Percentiles rank a stretch among this genome's conserved stretches.
Evolutionary conservation across 2,797 vertebrate genomes (phyloP).

Genomic region (Lutjanus campechanus): DNA sequence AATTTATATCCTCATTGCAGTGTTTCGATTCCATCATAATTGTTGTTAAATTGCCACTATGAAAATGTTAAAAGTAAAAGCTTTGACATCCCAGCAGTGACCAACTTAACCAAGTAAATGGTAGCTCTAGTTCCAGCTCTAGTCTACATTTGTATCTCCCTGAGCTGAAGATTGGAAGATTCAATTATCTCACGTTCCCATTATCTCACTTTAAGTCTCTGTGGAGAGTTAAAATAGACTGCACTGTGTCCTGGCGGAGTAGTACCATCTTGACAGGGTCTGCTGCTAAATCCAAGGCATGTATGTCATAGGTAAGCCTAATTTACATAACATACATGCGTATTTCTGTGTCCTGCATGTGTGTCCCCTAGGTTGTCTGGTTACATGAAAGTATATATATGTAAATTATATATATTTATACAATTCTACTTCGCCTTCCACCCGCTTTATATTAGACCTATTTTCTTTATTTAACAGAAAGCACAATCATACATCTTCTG

Average conservation of each 20-base stretch:
- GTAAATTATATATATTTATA: too few species aligned
- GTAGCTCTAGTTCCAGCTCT: conserved; percentile 52
- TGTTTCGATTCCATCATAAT: background rate
- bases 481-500: too few species aligned
- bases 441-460: too few species aligned
- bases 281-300: conserved; percentile 51
- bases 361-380: background rate
- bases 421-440: too few species aligned
- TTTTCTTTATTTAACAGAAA: too few species aligned
- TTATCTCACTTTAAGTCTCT: conserved; percentile 79
- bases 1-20: background rate
- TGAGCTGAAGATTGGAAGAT: conserved; percentile 71
- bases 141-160: conserved; percentile 68
- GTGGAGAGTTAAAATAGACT: conserved; percentile 84
- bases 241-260: conserved; percentile 63
- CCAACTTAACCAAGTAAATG: conserved; percentile 60
- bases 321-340: background rate
- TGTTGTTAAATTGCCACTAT: background rate
- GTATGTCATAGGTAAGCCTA: background rate
- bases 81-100: conserved; percentile 23
- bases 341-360: background rate
- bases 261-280: conserved; percentile 35
- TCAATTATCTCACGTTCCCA: conserved; percentile 86
- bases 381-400: background rate
- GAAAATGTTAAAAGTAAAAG: conserved; percentile 17